phyloP scores from a whole-genome alignment of 2,113 vertebrate species.

The Nematolebias whitei region DNA sequence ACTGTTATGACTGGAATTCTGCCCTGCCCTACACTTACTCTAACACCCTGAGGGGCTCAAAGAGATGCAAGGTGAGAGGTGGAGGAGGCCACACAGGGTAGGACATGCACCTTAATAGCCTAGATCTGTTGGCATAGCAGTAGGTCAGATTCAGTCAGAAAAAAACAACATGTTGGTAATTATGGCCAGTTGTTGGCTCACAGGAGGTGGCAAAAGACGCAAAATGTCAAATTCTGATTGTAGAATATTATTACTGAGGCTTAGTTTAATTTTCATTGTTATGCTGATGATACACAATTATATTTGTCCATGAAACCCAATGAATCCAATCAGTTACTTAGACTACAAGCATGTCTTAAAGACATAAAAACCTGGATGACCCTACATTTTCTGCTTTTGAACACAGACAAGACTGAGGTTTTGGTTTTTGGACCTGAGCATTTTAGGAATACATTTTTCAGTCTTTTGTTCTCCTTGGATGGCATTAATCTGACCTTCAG shows the following conservation, averaged over 20 bases:
- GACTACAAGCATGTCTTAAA: no score
- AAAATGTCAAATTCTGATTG: neutral
- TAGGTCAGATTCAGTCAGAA: neutral
- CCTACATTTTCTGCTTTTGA: no score
- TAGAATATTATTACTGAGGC: neutral
- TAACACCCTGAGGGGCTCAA: constrained; percentile 36
- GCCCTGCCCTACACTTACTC: constrained; percentile 52
- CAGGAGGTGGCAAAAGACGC: neutral
- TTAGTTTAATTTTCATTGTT: no score
- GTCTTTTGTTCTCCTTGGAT: no score
- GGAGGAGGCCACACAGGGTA: neutral
- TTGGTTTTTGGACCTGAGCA: no score
- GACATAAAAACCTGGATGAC: no score
- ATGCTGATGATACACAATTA: no score
- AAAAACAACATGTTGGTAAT: neutral
- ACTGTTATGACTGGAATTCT: constrained; percentile 66
- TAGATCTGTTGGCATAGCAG: neutral
- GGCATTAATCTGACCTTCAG: no score
- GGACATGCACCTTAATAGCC: neutral
- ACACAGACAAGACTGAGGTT: no score
- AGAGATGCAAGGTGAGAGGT: constrained; percentile 24
- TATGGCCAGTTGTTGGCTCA: neutral
- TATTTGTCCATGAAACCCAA: no score
- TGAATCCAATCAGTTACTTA: no score
- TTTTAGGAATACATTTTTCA: no score